phyloP scores from a whole-genome alignment of 2,113 vertebrate genomes.

The Rhipidura dahli region DNA sequence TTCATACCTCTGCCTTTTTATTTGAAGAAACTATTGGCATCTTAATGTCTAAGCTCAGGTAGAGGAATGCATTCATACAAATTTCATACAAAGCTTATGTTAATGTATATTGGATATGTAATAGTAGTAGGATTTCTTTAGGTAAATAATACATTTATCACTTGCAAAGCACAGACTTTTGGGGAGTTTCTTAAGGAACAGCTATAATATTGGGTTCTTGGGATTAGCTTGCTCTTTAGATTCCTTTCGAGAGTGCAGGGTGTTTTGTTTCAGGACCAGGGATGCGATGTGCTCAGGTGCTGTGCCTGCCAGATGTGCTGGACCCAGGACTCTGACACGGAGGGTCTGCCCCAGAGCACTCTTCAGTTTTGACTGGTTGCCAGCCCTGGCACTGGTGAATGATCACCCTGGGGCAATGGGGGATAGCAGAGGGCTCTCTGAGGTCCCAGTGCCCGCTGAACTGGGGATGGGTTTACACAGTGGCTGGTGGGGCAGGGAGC shows the following conservation, averaged over 20 bases:
- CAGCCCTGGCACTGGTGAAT: not conserved
- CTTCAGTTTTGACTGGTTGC: not conserved
- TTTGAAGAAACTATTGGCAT: not conserved
- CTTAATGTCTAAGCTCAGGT: not conserved
- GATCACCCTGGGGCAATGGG: not conserved
- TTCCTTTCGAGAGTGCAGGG: accelerated
- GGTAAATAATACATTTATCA: not conserved
- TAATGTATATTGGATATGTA: not conserved
- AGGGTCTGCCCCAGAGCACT: not conserved
- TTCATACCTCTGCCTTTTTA: not conserved
- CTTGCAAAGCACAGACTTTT: not conserved
- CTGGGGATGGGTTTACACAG: not conserved
- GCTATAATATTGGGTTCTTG: not conserved
- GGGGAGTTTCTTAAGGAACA: not conserved
- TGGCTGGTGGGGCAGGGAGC: not conserved
- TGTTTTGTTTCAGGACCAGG: not conserved
- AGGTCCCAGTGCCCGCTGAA: not conserved
- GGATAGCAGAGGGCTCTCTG: not conserved
- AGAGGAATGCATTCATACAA: not conserved
- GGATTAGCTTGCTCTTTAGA: not conserved
- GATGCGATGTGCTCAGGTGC: accelerated
- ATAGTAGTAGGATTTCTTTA: not conserved
- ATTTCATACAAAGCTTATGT: not conserved
- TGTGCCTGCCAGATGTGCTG: not conserved
- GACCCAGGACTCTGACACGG: accelerated